Percentiles rank a stretch among this genome's conserved stretches.
These are phyloP conservation scores for Rafetus swinhoei DNA, from an alignment of 2,113 vertebrate genomes.

Conservation along the genomic window DNA sequence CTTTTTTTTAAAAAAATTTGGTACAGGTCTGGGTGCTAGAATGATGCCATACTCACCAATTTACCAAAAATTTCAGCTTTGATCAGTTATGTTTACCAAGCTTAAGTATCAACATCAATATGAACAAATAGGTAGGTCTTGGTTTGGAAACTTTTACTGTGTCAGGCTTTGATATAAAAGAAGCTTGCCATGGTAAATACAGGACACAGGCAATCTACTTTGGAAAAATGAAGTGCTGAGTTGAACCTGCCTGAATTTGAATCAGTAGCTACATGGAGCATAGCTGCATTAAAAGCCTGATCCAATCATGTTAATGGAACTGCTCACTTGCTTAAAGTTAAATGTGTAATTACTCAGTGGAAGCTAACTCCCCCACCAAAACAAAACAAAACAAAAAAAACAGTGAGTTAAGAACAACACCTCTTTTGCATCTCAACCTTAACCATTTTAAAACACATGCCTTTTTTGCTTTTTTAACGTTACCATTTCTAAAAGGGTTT, in stretches of 20 bases:
- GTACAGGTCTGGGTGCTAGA: no score
- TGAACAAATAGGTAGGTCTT: background rate
- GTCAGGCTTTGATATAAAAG: background rate
- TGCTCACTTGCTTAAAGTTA: background rate
- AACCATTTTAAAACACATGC: background rate
- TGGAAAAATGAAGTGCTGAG: fast-evolving
- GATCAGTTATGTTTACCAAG: background rate
- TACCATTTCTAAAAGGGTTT: background rate
- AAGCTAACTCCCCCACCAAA: no score
- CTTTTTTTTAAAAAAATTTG: no score
- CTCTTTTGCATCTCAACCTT: slow-evolving; percentile 3
- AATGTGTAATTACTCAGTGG: background rate
- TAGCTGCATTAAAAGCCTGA: no score
- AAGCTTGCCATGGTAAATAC: fast-evolving
- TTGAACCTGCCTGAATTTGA: background rate
- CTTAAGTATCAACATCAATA: fast-evolving
- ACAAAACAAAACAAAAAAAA: background rate
- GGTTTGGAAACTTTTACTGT: no score
- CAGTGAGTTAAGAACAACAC: background rate
- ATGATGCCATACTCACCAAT: background rate
- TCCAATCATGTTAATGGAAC: background rate
- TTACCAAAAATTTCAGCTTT: background rate
- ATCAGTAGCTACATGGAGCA: background rate
- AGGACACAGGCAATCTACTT: background rate
- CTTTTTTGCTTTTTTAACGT: background rate